Percentiles rank a stretch among this genome's conserved stretches.
phyloP scores from a whole-genome alignment of 2,113 vertebrate genomes.

The Myodes glareolus region DNA sequence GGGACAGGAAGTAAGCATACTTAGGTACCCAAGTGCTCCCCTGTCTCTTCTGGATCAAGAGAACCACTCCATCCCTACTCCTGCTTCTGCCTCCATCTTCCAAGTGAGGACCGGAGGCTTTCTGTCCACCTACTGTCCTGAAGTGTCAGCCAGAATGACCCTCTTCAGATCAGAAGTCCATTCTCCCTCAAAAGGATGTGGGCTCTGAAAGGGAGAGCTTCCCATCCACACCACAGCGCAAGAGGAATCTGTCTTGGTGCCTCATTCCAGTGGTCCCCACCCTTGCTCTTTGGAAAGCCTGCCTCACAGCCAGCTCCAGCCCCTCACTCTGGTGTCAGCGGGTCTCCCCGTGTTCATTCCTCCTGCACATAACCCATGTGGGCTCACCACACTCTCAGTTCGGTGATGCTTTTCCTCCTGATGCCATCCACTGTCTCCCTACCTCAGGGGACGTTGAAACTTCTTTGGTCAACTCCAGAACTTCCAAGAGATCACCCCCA shows the following conservation, averaged over 20 bases:
- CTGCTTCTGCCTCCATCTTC: background rate
- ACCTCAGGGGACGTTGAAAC: background rate
- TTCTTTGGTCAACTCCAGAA: background rate
- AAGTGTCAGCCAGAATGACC: background rate
- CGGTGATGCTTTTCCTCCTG: background rate
- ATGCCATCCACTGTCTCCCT: background rate
- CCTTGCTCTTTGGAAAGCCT: background rate
- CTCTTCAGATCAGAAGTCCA: background rate
- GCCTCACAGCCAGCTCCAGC: background rate
- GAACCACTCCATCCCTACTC: background rate
- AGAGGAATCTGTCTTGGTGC: background rate
- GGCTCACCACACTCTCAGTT: background rate
- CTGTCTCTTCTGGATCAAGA: background rate
- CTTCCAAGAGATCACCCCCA: background rate
- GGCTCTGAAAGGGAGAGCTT: background rate
- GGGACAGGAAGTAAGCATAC: background rate
- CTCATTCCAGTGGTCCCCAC: background rate
- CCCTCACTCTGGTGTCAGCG: conserved; percentile 3
- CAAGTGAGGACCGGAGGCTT: background rate
- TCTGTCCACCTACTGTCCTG: background rate
- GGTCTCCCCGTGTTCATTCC: background rate
- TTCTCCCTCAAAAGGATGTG: background rate
- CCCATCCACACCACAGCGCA: background rate
- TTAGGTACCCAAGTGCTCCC: background rate
- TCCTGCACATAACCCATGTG: background rate